These are phyloP conservation scores for Dendroctonus valens DNA, from an alignment of 1,140 invertebrate species.

Conservation along the genomic window DNA sequence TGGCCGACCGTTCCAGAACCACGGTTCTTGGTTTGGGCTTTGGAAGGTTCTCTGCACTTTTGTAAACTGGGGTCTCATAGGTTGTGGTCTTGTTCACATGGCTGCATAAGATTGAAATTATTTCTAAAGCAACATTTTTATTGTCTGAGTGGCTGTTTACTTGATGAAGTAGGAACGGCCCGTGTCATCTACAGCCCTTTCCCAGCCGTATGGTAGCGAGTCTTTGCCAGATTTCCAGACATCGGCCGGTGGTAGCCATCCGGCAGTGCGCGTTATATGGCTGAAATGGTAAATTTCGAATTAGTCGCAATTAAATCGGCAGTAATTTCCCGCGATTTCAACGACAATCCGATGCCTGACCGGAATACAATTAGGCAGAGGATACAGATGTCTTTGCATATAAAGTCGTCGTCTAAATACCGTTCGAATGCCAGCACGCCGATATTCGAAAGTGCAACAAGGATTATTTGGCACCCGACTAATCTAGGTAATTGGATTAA, in stretches of 20 bases:
- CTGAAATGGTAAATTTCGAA: constrained; percentile 9
- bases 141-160: constrained; percentile 58
- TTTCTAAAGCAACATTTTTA: constrained; percentile 3
- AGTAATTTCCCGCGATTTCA: neutral
- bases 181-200: constrained; percentile 74
- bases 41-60: constrained; percentile 56
- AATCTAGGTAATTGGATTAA: neutral
- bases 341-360: constrained; percentile 3
- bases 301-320: neutral
- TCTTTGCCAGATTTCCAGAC: constrained; percentile 65
- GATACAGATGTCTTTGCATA: constrained; percentile 9
- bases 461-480: neutral
- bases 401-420: constrained; percentile 5
- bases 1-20: constrained; percentile 66
- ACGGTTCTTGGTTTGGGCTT: constrained; percentile 76
- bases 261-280: constrained; percentile 67
- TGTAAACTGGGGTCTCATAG: constrained; percentile 67
- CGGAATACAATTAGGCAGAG: constrained; percentile 8
- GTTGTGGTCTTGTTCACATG: constrained; percentile 89
- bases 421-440: constrained; percentile 8
- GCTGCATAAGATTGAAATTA: constrained; percentile 56
- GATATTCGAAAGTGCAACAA: constrained; percentile 2
- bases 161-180: constrained; percentile 86
- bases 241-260: constrained; percentile 82
- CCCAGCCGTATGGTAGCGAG: constrained; percentile 84